phyloP scores from a whole-genome alignment of 2,113 vertebrate species.

The Halichoeres trimaculatus region DNA sequence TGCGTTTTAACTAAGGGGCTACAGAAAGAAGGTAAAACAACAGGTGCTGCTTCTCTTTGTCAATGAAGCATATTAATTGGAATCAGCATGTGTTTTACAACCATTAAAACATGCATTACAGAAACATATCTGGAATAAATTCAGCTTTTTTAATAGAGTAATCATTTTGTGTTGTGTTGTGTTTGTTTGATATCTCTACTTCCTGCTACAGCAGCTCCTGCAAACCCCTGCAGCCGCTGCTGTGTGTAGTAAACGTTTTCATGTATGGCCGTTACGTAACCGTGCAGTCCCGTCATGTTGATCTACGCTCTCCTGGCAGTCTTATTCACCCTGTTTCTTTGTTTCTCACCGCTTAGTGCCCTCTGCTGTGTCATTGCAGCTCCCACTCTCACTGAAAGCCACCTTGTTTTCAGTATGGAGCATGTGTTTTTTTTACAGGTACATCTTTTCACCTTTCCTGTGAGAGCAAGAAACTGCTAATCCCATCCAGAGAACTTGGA shows the following conservation, averaged over 20 bases:
- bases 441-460: neutral
- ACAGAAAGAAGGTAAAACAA: no score
- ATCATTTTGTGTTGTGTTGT: no score
- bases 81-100: no score
- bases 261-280: slow-evolving; percentile 44
- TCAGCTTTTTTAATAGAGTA: no score
- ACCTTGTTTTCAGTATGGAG: slow-evolving; percentile 17
- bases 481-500: slow-evolving; percentile 32
- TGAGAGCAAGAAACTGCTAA: slow-evolving; percentile 18
- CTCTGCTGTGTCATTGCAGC: slow-evolving; percentile 31
- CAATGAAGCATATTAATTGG: no score
- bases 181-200: no score
- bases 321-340: slow-evolving; percentile 3
- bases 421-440: slow-evolving; percentile 17
- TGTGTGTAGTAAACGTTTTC: neutral
- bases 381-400: slow-evolving; percentile 24
- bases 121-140: no score
- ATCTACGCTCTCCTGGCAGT: slow-evolving; percentile 21
- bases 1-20: no score
- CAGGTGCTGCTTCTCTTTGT: no score
- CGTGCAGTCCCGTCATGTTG: neutral
- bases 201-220: neutral
- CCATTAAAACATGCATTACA: no score
- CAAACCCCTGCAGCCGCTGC: neutral
- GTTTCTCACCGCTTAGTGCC: slow-evolving; percentile 28